Evolutionary conservation across 2,888 invertebrate genomes (phyloP), one percentile per base, ranked within the genome.

Genomic region (Cryptophagus acutangulus): DNA sequence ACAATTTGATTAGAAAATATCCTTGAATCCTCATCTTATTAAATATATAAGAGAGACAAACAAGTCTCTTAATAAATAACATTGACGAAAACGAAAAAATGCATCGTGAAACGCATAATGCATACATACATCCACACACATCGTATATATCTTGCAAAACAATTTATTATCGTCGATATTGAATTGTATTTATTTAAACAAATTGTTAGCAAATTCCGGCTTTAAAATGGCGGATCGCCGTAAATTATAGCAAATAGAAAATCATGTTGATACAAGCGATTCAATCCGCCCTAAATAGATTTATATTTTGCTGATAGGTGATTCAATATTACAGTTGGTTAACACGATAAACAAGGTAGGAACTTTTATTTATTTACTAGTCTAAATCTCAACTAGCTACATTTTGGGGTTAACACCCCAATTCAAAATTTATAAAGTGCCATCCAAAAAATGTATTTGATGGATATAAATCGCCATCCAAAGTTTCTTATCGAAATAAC

Each of bases 1-100:
- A 55, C 56, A 51, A 48, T 55, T 48, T 48, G 57, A 58, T 52
- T 58, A 54, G 44, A 43, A 49, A 48, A 43, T 38, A 55, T 57
- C 58, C 58, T 58, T 58, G 58, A 51, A 50, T 20, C 36, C 20
- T 43, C 49, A n/a, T n/a, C n/a, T n/a, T n/a, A n/a, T n/a, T n/a
- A n/a, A n/a, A n/a, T n/a, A n/a, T n/a, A n/a, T n/a, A n/a, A n/a
- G n/a, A 52, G 38, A 51, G 48, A 55, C 55, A 57, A 57, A 57
- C 55, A 57, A 55, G 51, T 52, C 51, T 47, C 44, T 33, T 43
- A 31, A 41, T 40, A 40, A 40, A 43, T 48, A 44, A 43, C 20
- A 25, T 30, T 29, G 10, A 6, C 29, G 41, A 31, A 43, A 43
- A 47, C 47, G 50, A 48, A 46, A 48, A 48, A 46, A 17, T 35